Conservation (phyloP, 2,797 vertebrate genomes). For the Diplodus sargus region DNA sequence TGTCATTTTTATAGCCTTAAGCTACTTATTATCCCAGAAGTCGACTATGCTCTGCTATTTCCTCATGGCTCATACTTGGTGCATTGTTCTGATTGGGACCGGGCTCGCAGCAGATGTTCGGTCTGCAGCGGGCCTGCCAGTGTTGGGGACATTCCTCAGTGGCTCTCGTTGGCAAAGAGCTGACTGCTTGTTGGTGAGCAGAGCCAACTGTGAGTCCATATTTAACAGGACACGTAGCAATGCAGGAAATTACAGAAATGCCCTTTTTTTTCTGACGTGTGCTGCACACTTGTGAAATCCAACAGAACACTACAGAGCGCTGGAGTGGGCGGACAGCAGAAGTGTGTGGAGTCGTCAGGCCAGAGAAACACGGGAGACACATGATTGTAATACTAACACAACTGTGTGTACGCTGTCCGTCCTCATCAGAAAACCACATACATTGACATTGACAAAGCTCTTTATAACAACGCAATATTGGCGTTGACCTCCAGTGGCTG, state of each 20-base stretch:
- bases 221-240: slow-evolving; percentile 39
- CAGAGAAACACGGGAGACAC: slow-evolving; percentile 8
- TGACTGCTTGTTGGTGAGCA: slow-evolving; percentile 37
- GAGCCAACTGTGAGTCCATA: slow-evolving; percentile 35
- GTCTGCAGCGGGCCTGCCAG: slow-evolving; percentile 57
- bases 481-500: too few relatives aligned
- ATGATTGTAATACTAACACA: too few relatives aligned
- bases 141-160: slow-evolving; percentile 67
- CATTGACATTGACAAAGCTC: too few relatives aligned
- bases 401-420: too few relatives aligned
- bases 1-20: slow-evolving; percentile 36
- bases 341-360: slow-evolving; percentile 10
- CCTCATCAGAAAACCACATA: too few relatives aligned
- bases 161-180: slow-evolving; percentile 57
- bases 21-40: slow-evolving; percentile 37
- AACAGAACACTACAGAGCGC: background rate
- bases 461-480: too few relatives aligned
- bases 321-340: slow-evolving; percentile 34
- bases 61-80: slow-evolving; percentile 18
- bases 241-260: slow-evolving; percentile 39
- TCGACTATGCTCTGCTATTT: slow-evolving; percentile 30
- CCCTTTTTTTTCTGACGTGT: background rate
- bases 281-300: slow-evolving; percentile 32
- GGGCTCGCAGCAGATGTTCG: slow-evolving; percentile 68
- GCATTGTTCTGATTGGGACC: slow-evolving; percentile 37